These are phyloP conservation scores for Diadophis punctatus DNA, from an alignment of 2,113 vertebrate genomes.

Conservation along the genomic window DNA sequence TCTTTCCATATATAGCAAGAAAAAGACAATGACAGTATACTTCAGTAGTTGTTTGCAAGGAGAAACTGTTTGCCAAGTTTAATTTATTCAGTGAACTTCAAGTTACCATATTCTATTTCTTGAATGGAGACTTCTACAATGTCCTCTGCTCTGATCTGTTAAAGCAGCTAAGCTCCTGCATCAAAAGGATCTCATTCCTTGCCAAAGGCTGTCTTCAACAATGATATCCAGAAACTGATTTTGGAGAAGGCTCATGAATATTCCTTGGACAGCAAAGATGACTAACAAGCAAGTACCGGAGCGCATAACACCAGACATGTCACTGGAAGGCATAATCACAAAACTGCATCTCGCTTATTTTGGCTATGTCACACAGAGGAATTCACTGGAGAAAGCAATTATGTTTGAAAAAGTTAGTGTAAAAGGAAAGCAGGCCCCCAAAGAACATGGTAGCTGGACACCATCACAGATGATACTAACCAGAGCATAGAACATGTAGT, in stretches of 20 bases:
- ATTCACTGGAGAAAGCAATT: neutral
- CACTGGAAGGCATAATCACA: neutral
- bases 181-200: neutral
- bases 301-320: neutral
- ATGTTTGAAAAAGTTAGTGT: neutral
- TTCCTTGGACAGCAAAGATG: neutral
- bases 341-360: neutral
- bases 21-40: neutral
- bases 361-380: neutral
- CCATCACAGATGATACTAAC: neutral
- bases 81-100: neutral
- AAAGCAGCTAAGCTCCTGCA: neutral
- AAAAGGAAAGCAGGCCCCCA: neutral
- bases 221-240: neutral
- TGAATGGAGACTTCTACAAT: neutral
- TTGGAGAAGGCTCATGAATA: neutral
- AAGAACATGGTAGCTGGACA: neutral
- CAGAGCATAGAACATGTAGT: neutral
- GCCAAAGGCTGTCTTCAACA: neutral
- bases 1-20: neutral
- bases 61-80: neutral
- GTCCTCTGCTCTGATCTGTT: neutral
- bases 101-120: neutral
- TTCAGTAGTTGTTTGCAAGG: neutral
- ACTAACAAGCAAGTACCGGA: neutral